A percentile compares a stretch with the other conserved stretches of the same genome.
Conservation (phyloP, 1,140 invertebrate genomes). For the Drosophila ambigua region DNA sequence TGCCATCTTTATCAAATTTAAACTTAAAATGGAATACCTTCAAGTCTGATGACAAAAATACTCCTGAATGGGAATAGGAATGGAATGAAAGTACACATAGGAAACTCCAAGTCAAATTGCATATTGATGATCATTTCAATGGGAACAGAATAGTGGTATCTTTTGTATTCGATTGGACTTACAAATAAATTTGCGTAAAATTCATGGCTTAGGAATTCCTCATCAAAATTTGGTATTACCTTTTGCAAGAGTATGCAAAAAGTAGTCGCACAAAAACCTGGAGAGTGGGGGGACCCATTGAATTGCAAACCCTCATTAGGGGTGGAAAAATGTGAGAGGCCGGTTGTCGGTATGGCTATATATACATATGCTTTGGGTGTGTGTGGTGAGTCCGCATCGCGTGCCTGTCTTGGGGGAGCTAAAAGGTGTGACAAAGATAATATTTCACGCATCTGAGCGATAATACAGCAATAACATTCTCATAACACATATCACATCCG, state of each 20-base stretch:
- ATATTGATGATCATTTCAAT: too few species aligned
- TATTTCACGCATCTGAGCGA: constrained; percentile 49
- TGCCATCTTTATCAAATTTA: too few species aligned
- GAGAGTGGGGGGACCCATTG: constrained; percentile 50
- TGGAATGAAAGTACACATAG: too few species aligned
- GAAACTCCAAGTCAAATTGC: too few species aligned
- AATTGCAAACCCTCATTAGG: constrained; percentile 76
- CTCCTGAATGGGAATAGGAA: too few species aligned
- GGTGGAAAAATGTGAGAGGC: constrained; percentile 64
- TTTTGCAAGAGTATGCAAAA: constrained; percentile 5
- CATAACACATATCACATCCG: constrained; percentile 10
- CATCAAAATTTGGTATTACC: background rate
- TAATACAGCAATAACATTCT: constrained; percentile 65
- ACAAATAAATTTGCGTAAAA: too few species aligned
- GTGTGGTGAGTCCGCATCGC: constrained; percentile 13
- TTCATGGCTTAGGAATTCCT: background rate
- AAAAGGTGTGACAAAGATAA: constrained; percentile 72
- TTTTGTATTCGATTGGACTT: too few species aligned
- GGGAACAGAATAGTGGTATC: too few species aligned
- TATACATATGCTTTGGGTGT: constrained; percentile 23
- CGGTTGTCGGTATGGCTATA: constrained; percentile 23
- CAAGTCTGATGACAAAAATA: too few species aligned
- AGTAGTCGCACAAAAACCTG: constrained; percentile 24
- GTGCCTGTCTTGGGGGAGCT: constrained; percentile 30
- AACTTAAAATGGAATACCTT: too few species aligned